Evolutionary conservation across 2,797 vertebrate genomes (phyloP).

Genomic region (Thripadectes ignobilis): DNA sequence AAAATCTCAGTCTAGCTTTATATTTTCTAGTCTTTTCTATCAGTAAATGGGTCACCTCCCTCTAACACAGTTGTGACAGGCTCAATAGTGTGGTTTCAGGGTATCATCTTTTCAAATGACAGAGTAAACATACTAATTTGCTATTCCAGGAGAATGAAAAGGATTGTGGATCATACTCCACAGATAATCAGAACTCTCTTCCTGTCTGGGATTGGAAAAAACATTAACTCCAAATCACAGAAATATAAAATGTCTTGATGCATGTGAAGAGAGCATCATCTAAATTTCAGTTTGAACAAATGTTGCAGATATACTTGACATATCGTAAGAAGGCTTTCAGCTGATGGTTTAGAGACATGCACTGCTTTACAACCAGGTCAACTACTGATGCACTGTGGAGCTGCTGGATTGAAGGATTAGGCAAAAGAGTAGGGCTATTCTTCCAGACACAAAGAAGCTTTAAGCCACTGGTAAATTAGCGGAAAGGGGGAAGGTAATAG

Average conservation of each 20-base stretch:
- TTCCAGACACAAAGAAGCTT: background rate
- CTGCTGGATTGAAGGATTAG: conserved; percentile 21
- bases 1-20: conserved; percentile 6
- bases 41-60: conserved; percentile 36
- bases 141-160: conserved; percentile 61
- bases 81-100: conserved; percentile 47
- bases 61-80: conserved; percentile 39
- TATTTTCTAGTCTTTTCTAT: conserved; percentile 34
- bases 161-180: conserved; percentile 45
- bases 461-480: background rate
- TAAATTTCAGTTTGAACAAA: conserved; percentile 57
- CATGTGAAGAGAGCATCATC: conserved; percentile 29
- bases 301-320: conserved; percentile 24
- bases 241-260: conserved; percentile 57
- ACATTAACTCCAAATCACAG: conserved; percentile 49
- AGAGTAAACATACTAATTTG: conserved; percentile 65
- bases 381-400: background rate
- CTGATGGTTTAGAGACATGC: background rate
- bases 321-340: conserved; percentile 25
- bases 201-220: conserved; percentile 43
- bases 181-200: conserved; percentile 51
- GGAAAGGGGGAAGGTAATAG: background rate
- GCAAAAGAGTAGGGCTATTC: background rate
- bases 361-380: background rate
- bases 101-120: conserved; percentile 60